Conservation (phyloP, 2,888 invertebrate genomes). For the Hydrotaea cyrtoneurina region DNA sequence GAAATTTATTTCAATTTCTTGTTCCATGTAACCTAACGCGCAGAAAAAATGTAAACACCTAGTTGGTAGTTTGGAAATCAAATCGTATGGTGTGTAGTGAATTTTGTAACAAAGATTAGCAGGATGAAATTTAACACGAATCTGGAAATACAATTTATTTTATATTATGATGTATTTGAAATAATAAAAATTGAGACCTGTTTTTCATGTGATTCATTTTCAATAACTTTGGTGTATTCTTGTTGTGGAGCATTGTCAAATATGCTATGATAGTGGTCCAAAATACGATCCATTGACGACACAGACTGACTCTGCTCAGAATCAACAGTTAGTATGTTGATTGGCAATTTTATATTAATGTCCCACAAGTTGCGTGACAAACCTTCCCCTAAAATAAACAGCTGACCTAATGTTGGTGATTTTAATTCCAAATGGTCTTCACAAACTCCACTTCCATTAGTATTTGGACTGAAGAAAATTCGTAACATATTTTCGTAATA, state of each 20-base stretch:
- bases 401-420: slow-evolving; percentile 81
- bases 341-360: slow-evolving; percentile 74
- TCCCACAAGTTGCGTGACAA: slow-evolving; percentile 77
- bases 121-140: slow-evolving; percentile 78
- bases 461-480: slow-evolving; percentile 62
- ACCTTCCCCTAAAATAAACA: slow-evolving; percentile 82
- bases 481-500: slow-evolving; percentile 70
- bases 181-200: slow-evolving; percentile 63
- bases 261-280: slow-evolving; percentile 78
- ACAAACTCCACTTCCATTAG: background rate
- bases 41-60: slow-evolving; percentile 79
- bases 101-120: slow-evolving; percentile 78
- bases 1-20: slow-evolving; percentile 73
- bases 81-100: slow-evolving; percentile 76
- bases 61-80: slow-evolving; percentile 76
- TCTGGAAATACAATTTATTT: slow-evolving; percentile 50
- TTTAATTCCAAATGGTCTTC: slow-evolving; percentile 74
- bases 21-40: slow-evolving; percentile 73
- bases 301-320: slow-evolving; percentile 72
- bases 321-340: slow-evolving; percentile 79
- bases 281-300: slow-evolving; percentile 76
- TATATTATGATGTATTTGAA: background rate
- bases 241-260: slow-evolving; percentile 78
- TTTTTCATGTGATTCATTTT: slow-evolving; percentile 72
- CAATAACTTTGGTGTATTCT: slow-evolving; percentile 78